These are phyloP conservation scores for Rhynchopsitta pachyrhyncha DNA, from an alignment of 2,113 vertebrate genomes.

Conservation along the genomic window DNA sequence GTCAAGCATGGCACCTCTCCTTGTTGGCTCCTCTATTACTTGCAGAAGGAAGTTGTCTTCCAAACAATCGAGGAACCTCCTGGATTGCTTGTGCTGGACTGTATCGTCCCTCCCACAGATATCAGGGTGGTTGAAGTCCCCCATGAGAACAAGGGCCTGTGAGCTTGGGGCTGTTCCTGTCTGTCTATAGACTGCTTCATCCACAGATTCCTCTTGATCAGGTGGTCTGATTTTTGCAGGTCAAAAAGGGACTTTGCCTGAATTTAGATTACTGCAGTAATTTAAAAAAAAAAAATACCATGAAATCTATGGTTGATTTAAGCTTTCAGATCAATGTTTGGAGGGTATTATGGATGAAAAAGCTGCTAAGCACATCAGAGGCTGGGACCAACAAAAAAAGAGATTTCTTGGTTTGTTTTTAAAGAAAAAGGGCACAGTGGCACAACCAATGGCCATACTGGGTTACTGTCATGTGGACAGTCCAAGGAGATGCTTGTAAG, in stretches of 20 bases:
- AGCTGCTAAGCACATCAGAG: background rate
- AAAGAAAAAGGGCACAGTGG: background rate
- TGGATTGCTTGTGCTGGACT: too few species aligned
- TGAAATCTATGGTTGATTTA: background rate
- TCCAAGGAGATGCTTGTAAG: background rate
- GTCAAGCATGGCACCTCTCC: too few species aligned
- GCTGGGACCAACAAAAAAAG: background rate
- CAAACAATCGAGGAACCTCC: too few species aligned
- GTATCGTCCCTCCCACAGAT: too few species aligned
- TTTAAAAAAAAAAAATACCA: background rate
- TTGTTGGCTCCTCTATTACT: too few species aligned
- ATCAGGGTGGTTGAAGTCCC: too few species aligned
- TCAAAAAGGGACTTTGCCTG: background rate
- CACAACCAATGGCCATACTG: rapidly evolving
- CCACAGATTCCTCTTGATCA: too few species aligned
- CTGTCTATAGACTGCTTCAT: too few species aligned
- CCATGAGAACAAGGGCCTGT: too few species aligned
- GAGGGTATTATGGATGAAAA: background rate
- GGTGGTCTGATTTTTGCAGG: background rate
- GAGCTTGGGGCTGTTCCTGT: too few species aligned
- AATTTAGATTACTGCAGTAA: background rate
- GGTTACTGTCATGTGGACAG: background rate
- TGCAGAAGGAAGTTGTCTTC: too few species aligned
- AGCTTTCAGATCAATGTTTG: background rate
- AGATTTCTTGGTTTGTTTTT: background rate